Evolutionary conservation across 2,797 vertebrate genomes (phyloP).

Genomic region (Rhodeus uyekii): DNA sequence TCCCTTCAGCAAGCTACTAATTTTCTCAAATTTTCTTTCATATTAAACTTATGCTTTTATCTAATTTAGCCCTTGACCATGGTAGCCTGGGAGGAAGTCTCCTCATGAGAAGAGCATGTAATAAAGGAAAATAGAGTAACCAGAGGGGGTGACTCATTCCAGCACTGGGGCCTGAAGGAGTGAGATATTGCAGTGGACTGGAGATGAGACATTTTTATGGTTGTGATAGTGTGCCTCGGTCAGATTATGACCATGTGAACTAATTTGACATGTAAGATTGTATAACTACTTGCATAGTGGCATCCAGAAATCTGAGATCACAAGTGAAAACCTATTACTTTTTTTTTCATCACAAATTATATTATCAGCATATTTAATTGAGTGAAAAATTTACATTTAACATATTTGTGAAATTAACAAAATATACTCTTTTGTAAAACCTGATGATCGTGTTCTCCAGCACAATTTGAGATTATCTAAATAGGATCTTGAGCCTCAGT

Average conservation of each 20-base stretch:
- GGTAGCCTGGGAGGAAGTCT: constrained; percentile 29
- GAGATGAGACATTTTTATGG: constrained; percentile 18
- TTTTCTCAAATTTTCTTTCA: constrained; percentile 39
- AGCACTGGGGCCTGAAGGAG: background rate
- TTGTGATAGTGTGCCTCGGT: background rate
- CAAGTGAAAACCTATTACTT: background rate
- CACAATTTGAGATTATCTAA: background rate
- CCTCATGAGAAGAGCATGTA: constrained; percentile 30
- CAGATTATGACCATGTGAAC: background rate
- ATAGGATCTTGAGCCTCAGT: background rate
- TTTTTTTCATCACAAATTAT: background rate
- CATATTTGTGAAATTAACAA: background rate
- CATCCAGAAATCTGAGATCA: background rate
- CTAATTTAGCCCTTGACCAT: constrained; percentile 41
- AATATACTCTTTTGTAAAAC: background rate
- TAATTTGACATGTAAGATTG: background rate
- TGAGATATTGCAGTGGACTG: background rate
- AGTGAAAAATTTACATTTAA: background rate
- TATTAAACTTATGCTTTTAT: constrained; percentile 4
- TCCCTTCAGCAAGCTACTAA: constrained; percentile 37
- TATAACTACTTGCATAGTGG: background rate
- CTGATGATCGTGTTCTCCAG: background rate
- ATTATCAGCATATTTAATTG: background rate
- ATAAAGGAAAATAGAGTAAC: constrained; percentile 37
- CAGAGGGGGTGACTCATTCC: constrained; percentile 32